A percentile compares a stretch with the other conserved stretches of the same genome.
phyloP scores from a whole-genome alignment of 2,113 vertebrate species.

The Pongo pygmaeus region DNA sequence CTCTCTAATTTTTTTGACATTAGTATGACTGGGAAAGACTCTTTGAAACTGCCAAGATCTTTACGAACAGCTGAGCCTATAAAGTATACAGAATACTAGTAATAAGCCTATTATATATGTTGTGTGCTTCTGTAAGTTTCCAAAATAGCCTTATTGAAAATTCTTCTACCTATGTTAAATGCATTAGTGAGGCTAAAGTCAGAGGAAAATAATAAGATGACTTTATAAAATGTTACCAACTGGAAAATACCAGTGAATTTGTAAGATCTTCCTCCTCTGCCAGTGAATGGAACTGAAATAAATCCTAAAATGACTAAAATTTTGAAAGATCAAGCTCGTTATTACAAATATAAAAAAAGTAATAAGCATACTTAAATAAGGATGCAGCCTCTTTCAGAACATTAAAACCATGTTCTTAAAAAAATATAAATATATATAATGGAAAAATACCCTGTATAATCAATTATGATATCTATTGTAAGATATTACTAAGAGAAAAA shows the following conservation, averaged over 20 bases:
- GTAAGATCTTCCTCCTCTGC: neutral
- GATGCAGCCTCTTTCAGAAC: neutral
- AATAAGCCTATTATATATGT: neutral
- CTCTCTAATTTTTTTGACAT: neutral
- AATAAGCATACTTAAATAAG: neutral
- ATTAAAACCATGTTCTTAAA: conserved; percentile 5
- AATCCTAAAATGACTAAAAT: neutral
- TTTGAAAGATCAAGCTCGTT: neutral
- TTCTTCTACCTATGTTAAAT: neutral
- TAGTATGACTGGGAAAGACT: neutral
- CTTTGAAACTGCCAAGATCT: neutral
- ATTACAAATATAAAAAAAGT: neutral
- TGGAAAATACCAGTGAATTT: neutral
- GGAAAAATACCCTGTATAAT: neutral
- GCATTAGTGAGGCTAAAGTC: neutral
- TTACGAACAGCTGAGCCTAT: neutral
- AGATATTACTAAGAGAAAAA: conserved; percentile 7
- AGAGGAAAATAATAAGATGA: conserved; percentile 17
- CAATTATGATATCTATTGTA: neutral
- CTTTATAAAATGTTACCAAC: neutral
- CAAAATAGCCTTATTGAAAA: neutral
- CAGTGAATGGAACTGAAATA: neutral
- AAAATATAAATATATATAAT: neutral
- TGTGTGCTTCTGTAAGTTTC: neutral
- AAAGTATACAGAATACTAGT: neutral